Base-by-base conservation (phyloP, 1,140 invertebrate species). In the Wasmannia auropunctata region DNA sequence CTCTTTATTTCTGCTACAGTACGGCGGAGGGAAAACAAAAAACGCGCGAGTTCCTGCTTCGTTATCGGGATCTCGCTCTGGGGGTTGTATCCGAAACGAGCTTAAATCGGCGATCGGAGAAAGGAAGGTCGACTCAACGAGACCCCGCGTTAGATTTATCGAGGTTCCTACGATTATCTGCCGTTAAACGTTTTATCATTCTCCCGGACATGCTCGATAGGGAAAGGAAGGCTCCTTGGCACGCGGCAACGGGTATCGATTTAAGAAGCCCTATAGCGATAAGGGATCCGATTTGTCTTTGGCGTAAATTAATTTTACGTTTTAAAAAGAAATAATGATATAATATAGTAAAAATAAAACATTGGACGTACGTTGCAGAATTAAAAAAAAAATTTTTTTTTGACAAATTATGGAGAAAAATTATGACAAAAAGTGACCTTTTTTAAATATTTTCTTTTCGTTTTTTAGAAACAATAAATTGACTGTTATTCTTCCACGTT, bases 101-200 rank as follows among this genome's bases (percentile, higher is more conserved):
- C 28, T 79, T 56, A 28, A 49, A 70, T 70, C 74, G n/a, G 28
- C 37, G 87, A 70, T 77, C 75, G 65, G 67, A 83, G 74, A 74
- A 86, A 37, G 62, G n/a, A n/a, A n/a, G 22, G 25, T 54, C 77
- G 46, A 74, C 3, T 22, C n/a, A 34, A 37, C 43, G 62, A 86
- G 56, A 85, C 25, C n/a, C n/a, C 69, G 69, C 84, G 60, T 69
- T 86, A 86, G 80, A 87, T 87, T 87, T 86, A 86, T 86, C 70
- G 83, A 60, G 58, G 34, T 62, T 65, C 28, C 60, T 62, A 63
- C 70, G 80, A 87, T 85, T 85, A 85, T 72, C 85, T 43, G 46
- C 43, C 31, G 60, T 86, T 86, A 83, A 74, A 74, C 79, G 75
- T 79, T 67, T 85, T 85, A 85, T 85, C 84, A 58, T 80, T 80